These are phyloP conservation scores for Lagothrix lagotricha DNA, from an alignment of 2,797 vertebrate genomes.

Conservation along the genomic window DNA sequence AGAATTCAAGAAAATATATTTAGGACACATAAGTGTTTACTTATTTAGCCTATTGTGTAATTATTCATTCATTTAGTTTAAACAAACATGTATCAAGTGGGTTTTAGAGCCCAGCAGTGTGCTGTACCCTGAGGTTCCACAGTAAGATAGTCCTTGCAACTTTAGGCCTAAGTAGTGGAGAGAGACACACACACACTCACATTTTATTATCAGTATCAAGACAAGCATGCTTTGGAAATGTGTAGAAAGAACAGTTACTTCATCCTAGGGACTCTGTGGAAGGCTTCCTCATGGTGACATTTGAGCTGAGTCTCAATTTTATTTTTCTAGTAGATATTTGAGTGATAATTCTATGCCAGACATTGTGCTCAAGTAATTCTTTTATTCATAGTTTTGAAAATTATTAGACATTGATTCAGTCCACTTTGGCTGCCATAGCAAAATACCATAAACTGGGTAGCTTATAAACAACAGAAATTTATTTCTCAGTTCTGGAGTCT, in stretches of 20 bases:
- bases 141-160: no score
- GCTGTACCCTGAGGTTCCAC: neutral
- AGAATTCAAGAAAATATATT: neutral
- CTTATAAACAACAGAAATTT: neutral
- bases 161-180: accelerated
- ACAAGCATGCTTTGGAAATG: neutral
- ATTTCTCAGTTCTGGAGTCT: neutral
- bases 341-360: neutral
- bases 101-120: neutral
- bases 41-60: neutral
- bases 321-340: neutral
- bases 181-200: neutral
- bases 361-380: neutral
- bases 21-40: neutral
- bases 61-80: neutral
- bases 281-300: neutral
- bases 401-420: neutral
- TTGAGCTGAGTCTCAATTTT: neutral
- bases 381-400: neutral
- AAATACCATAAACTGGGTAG: neutral
- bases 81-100: neutral
- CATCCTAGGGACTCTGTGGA: neutral
- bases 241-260: neutral
- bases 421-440: neutral
- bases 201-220: neutral